Percentiles rank a stretch among this genome's conserved stretches.
Conservation (phyloP, 2,113 vertebrate species). For the Lethenteron reissneri region DNA sequence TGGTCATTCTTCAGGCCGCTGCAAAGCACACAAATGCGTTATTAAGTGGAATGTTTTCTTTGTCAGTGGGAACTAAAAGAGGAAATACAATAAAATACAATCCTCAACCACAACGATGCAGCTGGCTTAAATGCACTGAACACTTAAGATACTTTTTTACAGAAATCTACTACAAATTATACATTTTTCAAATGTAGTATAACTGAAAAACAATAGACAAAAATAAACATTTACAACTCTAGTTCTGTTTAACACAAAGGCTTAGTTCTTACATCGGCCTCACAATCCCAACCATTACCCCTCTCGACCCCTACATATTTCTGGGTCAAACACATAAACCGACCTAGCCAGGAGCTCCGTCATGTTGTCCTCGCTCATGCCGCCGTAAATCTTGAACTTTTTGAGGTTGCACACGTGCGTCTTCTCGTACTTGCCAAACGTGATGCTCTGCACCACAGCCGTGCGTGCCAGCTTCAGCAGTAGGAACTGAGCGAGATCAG, state of each 20-base stretch:
- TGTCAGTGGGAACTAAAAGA: slow-evolving; percentile 21
- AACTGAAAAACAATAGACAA: too few species aligned
- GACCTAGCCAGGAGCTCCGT: slow-evolving; percentile 91
- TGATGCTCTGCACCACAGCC: slow-evolving; percentile 87
- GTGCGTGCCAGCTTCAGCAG: slow-evolving; percentile 89
- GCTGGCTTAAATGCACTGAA: too few species aligned
- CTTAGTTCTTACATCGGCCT: too few species aligned
- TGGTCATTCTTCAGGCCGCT: slow-evolving; percentile 99
- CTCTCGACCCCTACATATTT: too few species aligned
- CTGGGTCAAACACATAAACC: slow-evolving; percentile 12
- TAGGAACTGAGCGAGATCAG: slow-evolving; percentile 41
- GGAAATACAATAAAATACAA: too few species aligned
- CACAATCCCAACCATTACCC: too few species aligned
- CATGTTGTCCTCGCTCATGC: slow-evolving; percentile 99
- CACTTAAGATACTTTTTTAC: too few species aligned
- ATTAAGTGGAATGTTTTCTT: slow-evolving; percentile 22
- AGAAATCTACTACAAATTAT: too few species aligned
- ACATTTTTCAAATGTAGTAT: too few species aligned
- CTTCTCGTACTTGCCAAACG: slow-evolving; percentile 96
- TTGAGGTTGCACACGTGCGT: slow-evolving; percentile 97
- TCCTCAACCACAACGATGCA: too few species aligned
- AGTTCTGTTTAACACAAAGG: too few species aligned
- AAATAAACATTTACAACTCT: too few species aligned
- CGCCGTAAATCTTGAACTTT: slow-evolving; percentile 97
- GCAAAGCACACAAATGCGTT: slow-evolving; percentile 19